These are phyloP conservation scores for Zaprionus camerounensis DNA, from an alignment of 1,140 invertebrate genomes.

Conservation along the genomic window DNA sequence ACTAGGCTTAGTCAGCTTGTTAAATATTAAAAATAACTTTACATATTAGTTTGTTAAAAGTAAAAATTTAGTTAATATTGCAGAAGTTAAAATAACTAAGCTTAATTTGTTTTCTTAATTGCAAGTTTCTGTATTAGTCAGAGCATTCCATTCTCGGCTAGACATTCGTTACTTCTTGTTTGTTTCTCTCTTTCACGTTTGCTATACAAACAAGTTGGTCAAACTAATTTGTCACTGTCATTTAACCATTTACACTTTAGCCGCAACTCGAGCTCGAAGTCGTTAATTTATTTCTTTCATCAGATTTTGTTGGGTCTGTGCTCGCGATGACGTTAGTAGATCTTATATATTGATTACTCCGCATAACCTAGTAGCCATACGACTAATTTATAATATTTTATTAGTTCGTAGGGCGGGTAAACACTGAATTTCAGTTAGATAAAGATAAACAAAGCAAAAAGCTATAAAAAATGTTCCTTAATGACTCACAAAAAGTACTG, in stretches of 20 bases:
- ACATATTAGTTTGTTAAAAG: no score
- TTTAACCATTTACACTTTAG: constrained; percentile 15
- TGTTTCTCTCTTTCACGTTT: background rate
- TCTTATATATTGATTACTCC: constrained; percentile 14
- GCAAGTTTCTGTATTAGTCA: background rate
- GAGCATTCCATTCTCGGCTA: background rate
- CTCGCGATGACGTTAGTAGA: background rate
- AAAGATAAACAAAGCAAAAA: background rate
- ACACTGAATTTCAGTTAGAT: background rate
- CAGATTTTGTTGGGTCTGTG: background rate
- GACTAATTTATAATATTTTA: background rate
- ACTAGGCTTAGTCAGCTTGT: background rate
- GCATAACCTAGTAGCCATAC: background rate
- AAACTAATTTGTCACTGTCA: constrained; percentile 29
- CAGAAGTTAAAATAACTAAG: no score
- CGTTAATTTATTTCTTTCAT: constrained; percentile 2
- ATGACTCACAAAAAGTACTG: constrained; percentile 17
- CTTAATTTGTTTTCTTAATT: no score
- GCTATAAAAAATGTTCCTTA: constrained; percentile 23
- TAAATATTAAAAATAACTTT: no score
- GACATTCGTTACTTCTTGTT: background rate
- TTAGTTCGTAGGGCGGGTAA: constrained; percentile 12
- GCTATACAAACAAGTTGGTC: constrained; percentile 13
- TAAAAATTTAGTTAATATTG: no score
- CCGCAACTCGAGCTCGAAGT: constrained; percentile 1